phyloP scores from a whole-genome alignment of 2,113 vertebrate species.

The Pelecanus crispus region DNA sequence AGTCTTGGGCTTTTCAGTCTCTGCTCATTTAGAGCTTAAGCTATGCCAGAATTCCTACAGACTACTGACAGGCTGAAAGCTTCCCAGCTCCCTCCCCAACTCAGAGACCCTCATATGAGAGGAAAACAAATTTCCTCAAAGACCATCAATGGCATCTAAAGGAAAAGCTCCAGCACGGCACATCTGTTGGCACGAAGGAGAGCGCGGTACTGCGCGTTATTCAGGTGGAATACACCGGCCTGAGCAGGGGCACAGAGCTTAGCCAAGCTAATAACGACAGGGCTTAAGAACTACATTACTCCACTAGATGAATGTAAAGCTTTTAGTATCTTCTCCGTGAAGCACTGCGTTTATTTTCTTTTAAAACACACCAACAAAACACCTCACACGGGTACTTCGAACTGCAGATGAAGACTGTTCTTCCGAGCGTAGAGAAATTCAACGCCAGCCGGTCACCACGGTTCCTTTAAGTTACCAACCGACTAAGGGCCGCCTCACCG shows the following conservation, averaged over 20 bases:
- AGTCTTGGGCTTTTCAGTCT: background rate
- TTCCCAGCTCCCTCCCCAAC: background rate
- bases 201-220: rapidly evolving
- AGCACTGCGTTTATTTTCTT: background rate
- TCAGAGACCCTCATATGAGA: background rate
- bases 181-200: rapidly evolving
- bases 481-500: rapidly evolving
- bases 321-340: background rate
- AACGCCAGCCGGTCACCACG: rapidly evolving
- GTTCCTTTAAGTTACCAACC: rapidly evolving
- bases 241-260: rapidly evolving
- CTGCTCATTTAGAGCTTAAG: background rate
- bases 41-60: background rate
- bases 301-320: background rate
- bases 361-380: background rate
- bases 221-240: background rate
- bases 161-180: background rate
- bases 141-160: rapidly evolving
- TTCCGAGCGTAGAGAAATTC: rapidly evolving
- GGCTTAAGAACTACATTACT: background rate
- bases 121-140: background rate
- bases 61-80: background rate
- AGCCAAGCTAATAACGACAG: rapidly evolving
- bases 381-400: background rate
- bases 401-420: rapidly evolving